Evolutionary conservation across 2,888 invertebrate species (phyloP).

Genomic region (Morpho achilles): DNA sequence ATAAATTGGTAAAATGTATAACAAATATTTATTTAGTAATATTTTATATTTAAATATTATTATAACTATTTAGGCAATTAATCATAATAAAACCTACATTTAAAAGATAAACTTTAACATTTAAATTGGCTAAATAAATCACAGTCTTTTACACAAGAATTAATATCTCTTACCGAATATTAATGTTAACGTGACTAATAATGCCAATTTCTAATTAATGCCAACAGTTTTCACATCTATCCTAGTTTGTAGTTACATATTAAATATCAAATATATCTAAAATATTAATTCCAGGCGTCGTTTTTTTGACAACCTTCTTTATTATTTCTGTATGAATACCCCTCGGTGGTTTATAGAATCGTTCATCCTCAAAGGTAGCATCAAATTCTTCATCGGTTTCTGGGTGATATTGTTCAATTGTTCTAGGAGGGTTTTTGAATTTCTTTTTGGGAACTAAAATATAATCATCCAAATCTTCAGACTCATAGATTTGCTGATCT

Average conservation of each 20-base stretch:
- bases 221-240: slow-evolving; percentile 28
- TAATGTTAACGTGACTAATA: not conserved
- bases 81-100: no score
- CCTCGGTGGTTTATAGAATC: slow-evolving; percentile 42
- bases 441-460: slow-evolving; percentile 68
- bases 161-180: not conserved
- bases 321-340: slow-evolving; percentile 53
- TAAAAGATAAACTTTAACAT: not conserved
- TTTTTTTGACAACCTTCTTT: slow-evolving; percentile 62
- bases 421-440: slow-evolving; percentile 48
- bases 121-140: not conserved
- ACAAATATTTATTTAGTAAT: no score
- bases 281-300: slow-evolving; percentile 59
- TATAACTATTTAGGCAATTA: no score
- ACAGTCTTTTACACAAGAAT: not conserved
- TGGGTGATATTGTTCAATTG: slow-evolving; percentile 48
- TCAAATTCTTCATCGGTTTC: slow-evolving; percentile 59
- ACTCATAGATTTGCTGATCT: slow-evolving; percentile 44
- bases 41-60: no score
- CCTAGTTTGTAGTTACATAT: slow-evolving; percentile 55
- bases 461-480: slow-evolving; percentile 60
- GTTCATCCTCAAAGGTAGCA: slow-evolving; percentile 49
- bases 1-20: no score
- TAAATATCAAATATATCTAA: slow-evolving; percentile 71
- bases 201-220: slow-evolving; percentile 13